Base-by-base conservation (phyloP, 1,140 invertebrate species). In the Drosophila aff. region DNA sequence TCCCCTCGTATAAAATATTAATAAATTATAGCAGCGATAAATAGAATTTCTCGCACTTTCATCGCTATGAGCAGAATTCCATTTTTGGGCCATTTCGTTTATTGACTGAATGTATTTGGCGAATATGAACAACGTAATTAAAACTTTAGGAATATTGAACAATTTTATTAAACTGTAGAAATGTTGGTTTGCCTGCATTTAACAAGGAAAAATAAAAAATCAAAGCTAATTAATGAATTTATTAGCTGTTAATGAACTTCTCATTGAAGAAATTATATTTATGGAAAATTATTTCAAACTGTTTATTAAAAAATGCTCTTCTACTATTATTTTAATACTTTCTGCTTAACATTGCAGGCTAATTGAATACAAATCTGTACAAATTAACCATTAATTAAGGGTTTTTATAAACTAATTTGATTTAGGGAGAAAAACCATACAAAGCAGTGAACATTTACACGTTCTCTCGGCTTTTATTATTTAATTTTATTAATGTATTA, bases 11-110 rank as follows among this genome's bases (percentile, higher is more conserved):
- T 80, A 74, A 74, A 69, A 57, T 68, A 72, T 79, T 61, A 79
- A 86, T 87, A 89, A 87, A 81, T 66, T 80, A 76, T 59, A 31
- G 23, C 49, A 46, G 74, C 63, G 79, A 83, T 77, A 82, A 76
- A 87, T 79, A 68, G 40, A 47, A 63, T 76, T 73, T 82, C 55
- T 77, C 80, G 46, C 76, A 81, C 74, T 62, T 57, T 74, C 46
- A 53, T 68, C 59, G 52, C 53, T 53, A 41, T 65, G 58, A 53
- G 43, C 18, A 28, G 62, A 40, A 16, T 40, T 38, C 31, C 40
- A 46, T 68, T 55, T 59, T 67, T 33, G n/a, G 26, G 15, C 4
- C 36, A 28, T 11, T 38, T 52, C 26, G n/a, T 52, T 65, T 43
- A 36, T 43, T 66, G 28, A 43, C 33, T 38, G 13, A 66, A 26